A percentile compares a stretch with the other conserved stretches of the same genome.
phyloP scores from a whole-genome alignment of 2,888 invertebrate species.

The Agrotis clavis region DNA sequence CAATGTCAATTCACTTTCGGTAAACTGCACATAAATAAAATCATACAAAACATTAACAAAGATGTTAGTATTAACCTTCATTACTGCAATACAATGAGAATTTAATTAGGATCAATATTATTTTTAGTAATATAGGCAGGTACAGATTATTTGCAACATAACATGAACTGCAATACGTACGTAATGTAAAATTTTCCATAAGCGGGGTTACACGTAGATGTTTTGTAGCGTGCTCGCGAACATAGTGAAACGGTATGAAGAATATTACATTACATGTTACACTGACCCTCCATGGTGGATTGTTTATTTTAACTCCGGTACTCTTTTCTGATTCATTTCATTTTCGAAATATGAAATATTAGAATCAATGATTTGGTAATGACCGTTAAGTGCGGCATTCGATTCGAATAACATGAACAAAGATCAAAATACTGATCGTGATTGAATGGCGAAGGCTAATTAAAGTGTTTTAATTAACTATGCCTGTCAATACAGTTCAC shows the following conservation, averaged over 20 bases:
- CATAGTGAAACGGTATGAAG: no score
- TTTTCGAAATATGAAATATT: no score
- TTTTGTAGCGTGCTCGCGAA: no score
- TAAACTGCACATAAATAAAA: conserved; percentile 36
- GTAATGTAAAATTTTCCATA: no score
- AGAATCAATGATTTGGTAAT: conserved; percentile 37
- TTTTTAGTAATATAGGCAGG: no score
- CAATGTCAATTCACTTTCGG: conserved; percentile 62
- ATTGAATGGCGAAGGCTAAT: conserved; percentile 48
- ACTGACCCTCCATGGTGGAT: no score
- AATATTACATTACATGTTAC: no score
- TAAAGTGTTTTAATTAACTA: conserved; percentile 54
- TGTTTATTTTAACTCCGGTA: no score
- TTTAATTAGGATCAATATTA: conserved; percentile 33
- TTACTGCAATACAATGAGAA: conserved; percentile 21
- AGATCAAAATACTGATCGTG: conserved; percentile 40
- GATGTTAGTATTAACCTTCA: conserved; percentile 39
- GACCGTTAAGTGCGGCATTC: conserved; percentile 31
- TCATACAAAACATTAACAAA: conserved; percentile 17
- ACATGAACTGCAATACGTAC: no score
- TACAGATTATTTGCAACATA: no score
- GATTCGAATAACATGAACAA: conserved; percentile 29
- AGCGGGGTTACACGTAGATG: no score
- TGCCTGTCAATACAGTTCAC: conserved; percentile 39
- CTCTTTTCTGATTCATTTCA: no score